These are phyloP conservation scores for Heliconius eleuchia DNA, from an alignment of 1,140 invertebrate genomes.

Conservation along the genomic window DNA sequence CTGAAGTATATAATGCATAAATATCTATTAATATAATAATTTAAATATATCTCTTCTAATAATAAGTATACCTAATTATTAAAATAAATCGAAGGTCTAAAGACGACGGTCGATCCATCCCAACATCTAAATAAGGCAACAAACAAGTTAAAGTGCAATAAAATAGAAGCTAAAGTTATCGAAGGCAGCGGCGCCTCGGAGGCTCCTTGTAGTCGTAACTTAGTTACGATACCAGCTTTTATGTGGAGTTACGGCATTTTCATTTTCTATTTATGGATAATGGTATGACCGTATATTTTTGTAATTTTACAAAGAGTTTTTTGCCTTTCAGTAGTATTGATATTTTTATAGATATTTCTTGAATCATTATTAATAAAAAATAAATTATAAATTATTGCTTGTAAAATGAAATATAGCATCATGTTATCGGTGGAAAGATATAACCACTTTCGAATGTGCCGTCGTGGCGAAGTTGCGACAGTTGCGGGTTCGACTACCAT, in stretches of 20 bases:
- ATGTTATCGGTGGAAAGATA: too few species aligned
- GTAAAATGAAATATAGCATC: too few species aligned
- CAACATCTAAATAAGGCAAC: not conserved
- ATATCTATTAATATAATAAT: too few species aligned
- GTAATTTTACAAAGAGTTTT: not conserved
- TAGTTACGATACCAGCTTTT: constrained; percentile 15
- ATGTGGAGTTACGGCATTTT: constrained; percentile 6
- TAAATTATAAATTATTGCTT: too few species aligned
- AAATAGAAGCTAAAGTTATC: not conserved
- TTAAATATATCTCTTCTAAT: too few species aligned
- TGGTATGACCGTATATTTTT: not conserved
- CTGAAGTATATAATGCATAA: too few species aligned
- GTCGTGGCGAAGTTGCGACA: too few species aligned
- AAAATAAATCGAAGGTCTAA: not conserved
- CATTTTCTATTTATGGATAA: constrained; percentile 9
- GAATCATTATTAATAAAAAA: too few species aligned
- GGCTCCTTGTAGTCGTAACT: constrained; percentile 6
- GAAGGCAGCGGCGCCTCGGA: not conserved
- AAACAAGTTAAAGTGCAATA: constrained; percentile 17
- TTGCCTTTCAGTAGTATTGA: not conserved
- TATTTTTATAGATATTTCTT: not conserved
- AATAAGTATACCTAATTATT: not conserved
- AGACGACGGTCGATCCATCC: not conserved
- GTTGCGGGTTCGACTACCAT: too few species aligned
- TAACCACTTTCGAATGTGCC: too few species aligned